These are phyloP conservation scores for Lysiphlebus fabarum DNA, from an alignment of 1,140 invertebrate genomes.

Conservation along the genomic window DNA sequence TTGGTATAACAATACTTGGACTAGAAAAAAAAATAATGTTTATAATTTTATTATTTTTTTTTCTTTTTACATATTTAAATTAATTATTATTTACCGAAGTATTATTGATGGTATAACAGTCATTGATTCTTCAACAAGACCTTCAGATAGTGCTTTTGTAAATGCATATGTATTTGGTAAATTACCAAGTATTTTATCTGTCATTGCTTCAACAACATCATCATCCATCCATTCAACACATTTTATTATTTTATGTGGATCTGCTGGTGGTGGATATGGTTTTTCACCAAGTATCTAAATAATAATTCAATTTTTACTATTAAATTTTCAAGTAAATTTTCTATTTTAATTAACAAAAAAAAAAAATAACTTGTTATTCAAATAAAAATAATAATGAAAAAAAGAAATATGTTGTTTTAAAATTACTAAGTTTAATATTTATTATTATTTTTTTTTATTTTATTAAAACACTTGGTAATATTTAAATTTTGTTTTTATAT, in stretches of 20 bases:
- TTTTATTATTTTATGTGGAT: constrained; percentile 87
- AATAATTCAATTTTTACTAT: no score
- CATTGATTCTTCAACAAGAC: constrained; percentile 74
- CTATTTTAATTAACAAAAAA: no score
- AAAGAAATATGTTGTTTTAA: no score
- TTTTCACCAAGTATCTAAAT: constrained; percentile 68
- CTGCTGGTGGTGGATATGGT: constrained; percentile 79
- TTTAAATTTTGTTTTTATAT: not conserved
- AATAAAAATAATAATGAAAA: no score
- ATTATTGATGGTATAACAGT: constrained; percentile 77
- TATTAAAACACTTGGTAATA: not conserved
- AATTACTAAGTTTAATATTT: no score
- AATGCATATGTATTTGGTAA: constrained; percentile 90
- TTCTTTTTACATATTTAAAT: not conserved
- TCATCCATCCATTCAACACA: constrained; percentile 85
- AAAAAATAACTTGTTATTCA: no score
- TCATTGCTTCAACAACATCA: constrained; percentile 70
- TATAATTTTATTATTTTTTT: no score
- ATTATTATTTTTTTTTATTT: not conserved
- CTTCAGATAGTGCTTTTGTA: constrained; percentile 85
- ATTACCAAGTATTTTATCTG: constrained; percentile 72
- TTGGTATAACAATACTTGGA: constrained; percentile 66
- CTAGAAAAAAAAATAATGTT: constrained; percentile 25
- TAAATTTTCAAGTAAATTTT: no score
- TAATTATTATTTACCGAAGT: constrained; percentile 67